Percentiles rank a stretch among this genome's conserved stretches.
These are phyloP conservation scores for Habroteleia sp. DNA, from an alignment of 2,888 invertebrate species.

Conservation along the genomic window DNA sequence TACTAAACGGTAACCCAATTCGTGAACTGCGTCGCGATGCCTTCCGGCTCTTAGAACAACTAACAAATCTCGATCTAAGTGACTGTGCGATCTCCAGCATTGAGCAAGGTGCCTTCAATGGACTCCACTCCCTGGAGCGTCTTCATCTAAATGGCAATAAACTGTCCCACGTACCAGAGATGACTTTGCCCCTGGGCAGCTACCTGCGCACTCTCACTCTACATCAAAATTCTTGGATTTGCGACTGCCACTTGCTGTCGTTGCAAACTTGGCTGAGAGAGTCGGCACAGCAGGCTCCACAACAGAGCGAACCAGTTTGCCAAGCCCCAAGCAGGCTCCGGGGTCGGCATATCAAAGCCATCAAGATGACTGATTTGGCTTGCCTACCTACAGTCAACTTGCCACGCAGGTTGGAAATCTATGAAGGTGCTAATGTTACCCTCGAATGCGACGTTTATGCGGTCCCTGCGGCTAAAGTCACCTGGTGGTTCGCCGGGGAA, in stretches of 20 bases:
- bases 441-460: slow-evolving; percentile 90
- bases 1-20: slow-evolving; percentile 91
- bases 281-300: slow-evolving; percentile 86
- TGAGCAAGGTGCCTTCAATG: slow-evolving; percentile 90
- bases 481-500: slow-evolving; percentile 92
- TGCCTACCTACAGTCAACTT: slow-evolving; percentile 91
- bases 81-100: slow-evolving; percentile 89
- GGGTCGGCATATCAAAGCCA: slow-evolving; percentile 85
- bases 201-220: slow-evolving; percentile 90
- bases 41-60: slow-evolving; percentile 88
- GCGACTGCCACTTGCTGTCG: slow-evolving; percentile 91
- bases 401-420: slow-evolving; percentile 88
- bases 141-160: slow-evolving; percentile 91
- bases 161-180: slow-evolving; percentile 84
- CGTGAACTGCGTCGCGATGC: slow-evolving; percentile 86
- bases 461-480: slow-evolving; percentile 89
- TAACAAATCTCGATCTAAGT: slow-evolving; percentile 91
- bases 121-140: slow-evolving; percentile 91
- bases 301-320: slow-evolving; percentile 90
- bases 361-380: slow-evolving; percentile 88
- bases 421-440: slow-evolving; percentile 91
- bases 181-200: slow-evolving; percentile 84
- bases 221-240: slow-evolving; percentile 94
- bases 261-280: slow-evolving; percentile 89
- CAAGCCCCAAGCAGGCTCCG: slow-evolving; percentile 86